Percentiles rank a stretch among this genome's conserved stretches.
Evolutionary conservation across 2,113 vertebrate species (phyloP).

Genomic region (Tragelaphus buxtoni): DNA sequence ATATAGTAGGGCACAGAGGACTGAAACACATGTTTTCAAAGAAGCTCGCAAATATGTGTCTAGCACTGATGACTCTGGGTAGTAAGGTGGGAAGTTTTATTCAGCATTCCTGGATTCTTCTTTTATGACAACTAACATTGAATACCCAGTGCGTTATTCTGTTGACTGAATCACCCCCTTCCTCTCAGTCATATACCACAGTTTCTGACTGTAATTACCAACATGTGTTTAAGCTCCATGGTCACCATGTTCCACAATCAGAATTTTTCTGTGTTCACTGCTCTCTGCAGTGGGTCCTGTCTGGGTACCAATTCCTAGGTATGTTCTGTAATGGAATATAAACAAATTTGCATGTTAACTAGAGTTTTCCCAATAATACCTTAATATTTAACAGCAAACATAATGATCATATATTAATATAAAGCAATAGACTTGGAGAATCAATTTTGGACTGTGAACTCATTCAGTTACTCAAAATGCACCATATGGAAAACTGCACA

Average conservation of each 20-base stretch:
- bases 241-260: not conserved
- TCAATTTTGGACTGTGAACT: not conserved
- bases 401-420: not conserved
- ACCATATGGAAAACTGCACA: not conserved
- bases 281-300: not conserved
- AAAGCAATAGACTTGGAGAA: not conserved
- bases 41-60: not conserved
- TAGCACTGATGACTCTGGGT: not conserved
- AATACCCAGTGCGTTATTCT: not conserved
- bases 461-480: not conserved
- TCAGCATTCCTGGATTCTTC: not conserved
- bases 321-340: not conserved
- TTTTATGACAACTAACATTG: not conserved
- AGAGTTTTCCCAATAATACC: not conserved
- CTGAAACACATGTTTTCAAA: not conserved
- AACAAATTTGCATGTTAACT: not conserved
- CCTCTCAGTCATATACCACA: not conserved
- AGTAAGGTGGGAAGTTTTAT: not conserved
- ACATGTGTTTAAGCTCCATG: not conserved
- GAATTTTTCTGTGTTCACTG: not conserved
- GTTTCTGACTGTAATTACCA: not conserved
- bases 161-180: not conserved
- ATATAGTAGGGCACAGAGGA: not conserved
- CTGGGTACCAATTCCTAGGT: not conserved
- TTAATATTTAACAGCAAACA: not conserved